These are phyloP conservation scores for Drosophila eugracilis DNA, from an alignment of 1,140 invertebrate species.

Conservation along the genomic window DNA sequence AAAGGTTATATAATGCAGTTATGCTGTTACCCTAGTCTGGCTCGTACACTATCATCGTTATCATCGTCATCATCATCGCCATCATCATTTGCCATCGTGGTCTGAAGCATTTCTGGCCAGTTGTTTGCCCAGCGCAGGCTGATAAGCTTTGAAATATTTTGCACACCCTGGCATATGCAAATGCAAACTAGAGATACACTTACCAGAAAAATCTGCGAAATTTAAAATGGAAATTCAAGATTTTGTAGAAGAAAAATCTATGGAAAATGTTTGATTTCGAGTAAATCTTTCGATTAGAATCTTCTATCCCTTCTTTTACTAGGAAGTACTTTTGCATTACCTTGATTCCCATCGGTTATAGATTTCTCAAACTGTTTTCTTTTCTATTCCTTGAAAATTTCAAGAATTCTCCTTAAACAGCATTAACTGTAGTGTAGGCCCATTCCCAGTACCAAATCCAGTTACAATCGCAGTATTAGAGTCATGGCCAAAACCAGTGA, in stretches of 20 bases:
- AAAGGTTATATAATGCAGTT: conserved; percentile 55
- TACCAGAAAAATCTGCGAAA: background rate
- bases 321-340: too few species aligned
- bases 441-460: conserved; percentile 5
- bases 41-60: conserved; percentile 3
- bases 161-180: conserved; percentile 46
- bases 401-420: too few species aligned
- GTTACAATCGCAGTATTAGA: conserved; percentile 4
- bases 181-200: conserved; percentile 26
- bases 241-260: background rate
- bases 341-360: too few species aligned
- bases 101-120: conserved; percentile 6
- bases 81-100: conserved; percentile 1
- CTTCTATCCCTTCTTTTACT: too few species aligned
- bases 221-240: too few species aligned
- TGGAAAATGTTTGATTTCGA: too few species aligned
- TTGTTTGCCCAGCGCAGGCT: conserved; percentile 56
- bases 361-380: too few species aligned
- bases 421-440: background rate
- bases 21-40: conserved; percentile 3
- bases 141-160: conserved; percentile 70
- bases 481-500: conserved; percentile 8
- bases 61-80: conserved; percentile 5
- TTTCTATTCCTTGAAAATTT: too few species aligned
- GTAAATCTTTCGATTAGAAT: too few species aligned